Base-by-base conservation (phyloP, 2,888 invertebrate species). In the Hirtodrosophila trivittata region DNA sequence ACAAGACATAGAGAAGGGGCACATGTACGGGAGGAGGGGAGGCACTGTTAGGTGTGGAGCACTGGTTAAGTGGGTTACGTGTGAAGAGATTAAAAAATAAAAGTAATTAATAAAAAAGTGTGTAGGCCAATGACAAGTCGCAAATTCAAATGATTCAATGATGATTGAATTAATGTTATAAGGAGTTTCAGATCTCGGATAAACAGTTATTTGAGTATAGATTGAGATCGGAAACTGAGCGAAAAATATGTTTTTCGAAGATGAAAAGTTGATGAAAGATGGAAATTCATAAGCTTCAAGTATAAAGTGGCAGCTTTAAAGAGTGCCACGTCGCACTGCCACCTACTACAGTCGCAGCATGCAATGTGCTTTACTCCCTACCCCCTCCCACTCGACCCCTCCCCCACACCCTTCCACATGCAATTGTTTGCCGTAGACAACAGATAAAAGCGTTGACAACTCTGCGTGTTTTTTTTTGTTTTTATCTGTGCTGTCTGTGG, bases 361-460 rank as follows among this genome's bases (percentile, higher is more conserved):
- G n/a, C n/a, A n/a, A n/a, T n/a, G n/a, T n/a, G n/a, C n/a, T n/a
- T n/a, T n/a, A n/a, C n/a, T n/a, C n/a, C n/a, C n/a, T 28, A 8
- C 10, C 25, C 1, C 7, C 25, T 10, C 12, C 25, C 45, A 52
- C 33, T 42, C 57, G 18, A 52, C 9, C 5, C 28, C 5, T 5
- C 9, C 28, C 5, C 28, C 9, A 9, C 28, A 1, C 28, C 28
- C n/a, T 1, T 28, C 16, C 35, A 30, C 37, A 45, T n/a, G 4
- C 32, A 30, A 75, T 83, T 83, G 80, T 78, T 72, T 64, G 73
- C 66, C 46, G 41, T 63, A 38, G 77, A 55, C 69, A 58, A 66
- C 39, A 67, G 70, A 81, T 58, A 78, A 81, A 81, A 51, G n/a
- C 62, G 62, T 76, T 78, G 83, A 85, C 83, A 83, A 83, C 73